phyloP scores from a whole-genome alignment of 30 jellyfish, hydroid and myxozoan genomes.

The Hydra vulgaris region DNA sequence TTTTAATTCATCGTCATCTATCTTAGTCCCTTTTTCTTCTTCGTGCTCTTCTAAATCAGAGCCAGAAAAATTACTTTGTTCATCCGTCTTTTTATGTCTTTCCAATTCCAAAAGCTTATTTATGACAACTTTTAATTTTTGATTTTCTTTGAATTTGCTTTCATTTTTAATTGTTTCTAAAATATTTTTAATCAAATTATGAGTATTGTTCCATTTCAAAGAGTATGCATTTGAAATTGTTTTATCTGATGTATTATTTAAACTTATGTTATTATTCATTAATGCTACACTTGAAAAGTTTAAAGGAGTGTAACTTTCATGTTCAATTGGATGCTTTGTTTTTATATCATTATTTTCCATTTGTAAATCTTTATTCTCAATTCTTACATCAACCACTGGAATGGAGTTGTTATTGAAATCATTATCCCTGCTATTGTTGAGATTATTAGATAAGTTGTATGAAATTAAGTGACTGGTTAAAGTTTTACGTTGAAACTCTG shows the following conservation, averaged over 20 bases:
- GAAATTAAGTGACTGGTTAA: background rate
- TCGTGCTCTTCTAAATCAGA: background rate
- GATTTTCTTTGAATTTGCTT: background rate
- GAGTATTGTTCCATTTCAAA: background rate
- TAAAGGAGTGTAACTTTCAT: background rate
- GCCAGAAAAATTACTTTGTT: background rate
- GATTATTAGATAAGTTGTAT: background rate
- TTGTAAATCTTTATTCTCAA: background rate
- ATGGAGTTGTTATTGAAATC: background rate
- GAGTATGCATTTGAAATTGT: background rate
- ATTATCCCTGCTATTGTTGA: background rate
- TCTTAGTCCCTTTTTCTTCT: background rate
- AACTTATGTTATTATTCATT: background rate
- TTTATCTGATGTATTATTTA: background rate
- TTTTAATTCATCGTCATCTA: background rate
- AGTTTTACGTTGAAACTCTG: background rate
- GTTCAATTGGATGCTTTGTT: background rate
- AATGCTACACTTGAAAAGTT: too few species aligned
- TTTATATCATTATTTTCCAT: background rate
- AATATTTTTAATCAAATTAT: background rate
- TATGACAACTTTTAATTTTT: background rate
- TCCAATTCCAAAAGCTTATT: background rate
- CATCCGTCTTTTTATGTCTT: background rate
- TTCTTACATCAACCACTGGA: background rate
- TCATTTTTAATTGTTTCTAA: background rate